Evolutionary conservation across 64 coral and sea anemone genomes (phyloP).

Genomic region (Stichodactyla mertensii): DNA sequence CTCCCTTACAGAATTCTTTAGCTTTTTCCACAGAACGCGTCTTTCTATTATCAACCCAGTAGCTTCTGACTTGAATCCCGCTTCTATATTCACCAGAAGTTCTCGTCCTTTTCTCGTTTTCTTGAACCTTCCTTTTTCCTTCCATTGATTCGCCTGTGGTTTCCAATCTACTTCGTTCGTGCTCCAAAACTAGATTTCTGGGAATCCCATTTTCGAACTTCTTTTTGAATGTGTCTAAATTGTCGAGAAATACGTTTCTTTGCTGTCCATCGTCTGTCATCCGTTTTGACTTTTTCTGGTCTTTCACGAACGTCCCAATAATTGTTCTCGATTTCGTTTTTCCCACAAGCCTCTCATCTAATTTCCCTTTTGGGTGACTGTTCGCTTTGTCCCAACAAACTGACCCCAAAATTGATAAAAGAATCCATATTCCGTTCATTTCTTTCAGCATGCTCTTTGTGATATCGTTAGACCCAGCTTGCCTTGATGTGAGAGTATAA

Average conservation of each 20-base stretch:
- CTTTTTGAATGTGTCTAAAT: not conserved
- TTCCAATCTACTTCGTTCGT: not conserved
- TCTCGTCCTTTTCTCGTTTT: not conserved
- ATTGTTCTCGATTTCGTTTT: not conserved
- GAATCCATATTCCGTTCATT: not conserved
- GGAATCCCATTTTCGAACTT: not conserved
- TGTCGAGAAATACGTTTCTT: not conserved
- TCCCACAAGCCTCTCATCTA: not conserved
- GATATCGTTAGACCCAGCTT: too few relatives aligned
- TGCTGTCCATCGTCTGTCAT: not conserved
- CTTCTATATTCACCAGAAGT: not conserved
- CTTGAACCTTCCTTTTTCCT: not conserved
- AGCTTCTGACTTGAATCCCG: not conserved
- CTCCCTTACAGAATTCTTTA: not conserved
- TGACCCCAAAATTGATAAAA: not conserved
- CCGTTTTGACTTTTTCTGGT: not conserved
- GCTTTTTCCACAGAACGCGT: not conserved
- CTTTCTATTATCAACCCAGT: not conserved
- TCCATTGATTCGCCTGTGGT: not conserved
- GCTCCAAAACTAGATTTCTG: not conserved
- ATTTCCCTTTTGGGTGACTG: not conserved
- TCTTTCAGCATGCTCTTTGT: too few relatives aligned
- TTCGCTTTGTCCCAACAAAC: not conserved
- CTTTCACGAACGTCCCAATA: not conserved
- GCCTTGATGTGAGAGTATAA: too few relatives aligned